phyloP scores from a whole-genome alignment of 1,140 invertebrate species.

The Nasonia vitripennis region DNA sequence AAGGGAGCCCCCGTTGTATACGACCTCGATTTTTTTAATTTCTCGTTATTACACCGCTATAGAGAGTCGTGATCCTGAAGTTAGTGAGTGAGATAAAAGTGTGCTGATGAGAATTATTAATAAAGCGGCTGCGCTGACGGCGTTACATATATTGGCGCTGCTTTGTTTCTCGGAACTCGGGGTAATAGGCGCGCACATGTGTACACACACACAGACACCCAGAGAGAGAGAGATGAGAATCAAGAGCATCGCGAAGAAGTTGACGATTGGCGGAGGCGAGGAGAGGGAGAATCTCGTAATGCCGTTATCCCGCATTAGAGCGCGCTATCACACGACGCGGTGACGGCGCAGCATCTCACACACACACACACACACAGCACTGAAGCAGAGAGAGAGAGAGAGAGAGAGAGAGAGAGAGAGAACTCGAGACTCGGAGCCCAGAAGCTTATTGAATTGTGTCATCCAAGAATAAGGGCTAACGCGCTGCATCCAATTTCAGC shows the following conservation, averaged over 20 bases:
- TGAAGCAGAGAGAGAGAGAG: no score
- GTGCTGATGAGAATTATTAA: not conserved
- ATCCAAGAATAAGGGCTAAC: slow-evolving; percentile 68
- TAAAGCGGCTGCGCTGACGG: not conserved
- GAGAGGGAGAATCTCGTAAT: slow-evolving; percentile 32
- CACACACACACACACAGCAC: slow-evolving; percentile 8
- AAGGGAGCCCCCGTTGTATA: not conserved
- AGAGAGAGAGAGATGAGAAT: not conserved
- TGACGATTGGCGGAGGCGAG: not conserved
- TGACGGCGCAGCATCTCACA: not conserved
- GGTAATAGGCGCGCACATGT: not conserved
- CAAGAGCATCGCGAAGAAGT: slow-evolving; percentile 16
- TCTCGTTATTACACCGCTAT: not conserved
- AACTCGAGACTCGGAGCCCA: slow-evolving; percentile 28
- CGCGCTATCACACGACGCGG: not conserved
- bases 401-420: slow-evolving; percentile 41
- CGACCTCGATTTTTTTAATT: not conserved
- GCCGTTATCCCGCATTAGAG: slow-evolving; percentile 55
- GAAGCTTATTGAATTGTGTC: slow-evolving; percentile 69
- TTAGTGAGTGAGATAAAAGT: not conserved
- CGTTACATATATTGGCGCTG: not conserved
- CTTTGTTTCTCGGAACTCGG: not conserved
- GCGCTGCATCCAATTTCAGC: slow-evolving; percentile 70
- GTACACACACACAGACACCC: not conserved
- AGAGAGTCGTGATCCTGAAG: not conserved